Evolutionary conservation across 2,888 invertebrate species (phyloP), one percentile per base, ranked within the genome.

Genomic region (Oligia strigilis): DNA sequence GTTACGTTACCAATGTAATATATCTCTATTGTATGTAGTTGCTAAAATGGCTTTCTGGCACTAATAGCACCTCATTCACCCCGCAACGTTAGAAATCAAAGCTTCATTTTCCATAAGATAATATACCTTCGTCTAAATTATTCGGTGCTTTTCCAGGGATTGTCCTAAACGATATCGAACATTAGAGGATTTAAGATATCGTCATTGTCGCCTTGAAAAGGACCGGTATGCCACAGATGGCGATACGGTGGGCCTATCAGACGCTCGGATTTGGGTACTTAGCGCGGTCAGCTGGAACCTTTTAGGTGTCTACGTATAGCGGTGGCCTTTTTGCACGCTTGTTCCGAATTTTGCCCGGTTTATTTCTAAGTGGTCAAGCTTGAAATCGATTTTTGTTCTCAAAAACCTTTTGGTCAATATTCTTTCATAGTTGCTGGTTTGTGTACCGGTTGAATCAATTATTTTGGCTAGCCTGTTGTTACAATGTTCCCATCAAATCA

Each of bases 231-330:
- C 84, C 87, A 58, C 84, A 88, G 75, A 79, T 77, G 69, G 78
- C 36, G 67, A 64, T 84, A 79, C 49, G 71, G 19, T 55, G 58
- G 58, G 9, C 40, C 71, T 87, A 87, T 85, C 79, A 81, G 78
- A 46, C 67, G 52, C 62, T 77, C 23, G 60, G 75, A 72, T 81
- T 87, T 71, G 58, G 77, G 75, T 76, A 73, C 83, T 82, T 77
- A 87, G 65, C 69, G 78, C 81, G 87, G 89, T 87, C 83, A 85
- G 67, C 69, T 83, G 77, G 72, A 79, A 79, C 71, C 83, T 69
- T 89, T 85, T 78, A 83, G 77, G 66, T 78, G 14, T 5, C 71
- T 43, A 62, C 71, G n/a, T 82, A 58, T 46, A 60, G 60, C 64
- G 40, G 2, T 67, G 64, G 72, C 76, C 74, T 78, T 79, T 87